Evolutionary conservation across 2,888 invertebrate genomes (phyloP).

Genomic region (Perdita meconis): DNA sequence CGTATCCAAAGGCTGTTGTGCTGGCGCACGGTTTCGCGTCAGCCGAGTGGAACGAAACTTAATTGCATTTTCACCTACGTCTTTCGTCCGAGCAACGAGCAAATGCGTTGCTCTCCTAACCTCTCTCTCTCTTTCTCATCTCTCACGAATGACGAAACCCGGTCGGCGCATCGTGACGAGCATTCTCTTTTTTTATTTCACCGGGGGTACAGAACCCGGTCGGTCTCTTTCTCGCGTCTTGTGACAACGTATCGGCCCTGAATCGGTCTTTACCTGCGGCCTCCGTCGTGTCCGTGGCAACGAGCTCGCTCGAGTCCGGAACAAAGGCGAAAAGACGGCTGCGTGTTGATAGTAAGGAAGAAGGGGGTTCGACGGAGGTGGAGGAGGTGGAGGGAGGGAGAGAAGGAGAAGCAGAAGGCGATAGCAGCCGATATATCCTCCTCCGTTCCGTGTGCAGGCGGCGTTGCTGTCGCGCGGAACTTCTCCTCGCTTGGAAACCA

Average conservation of each 20-base stretch:
- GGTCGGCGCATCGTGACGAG: constrained; percentile 32
- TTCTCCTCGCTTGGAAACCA: constrained; percentile 69
- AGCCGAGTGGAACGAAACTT: constrained; percentile 67
- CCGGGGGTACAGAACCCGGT: constrained; percentile 11
- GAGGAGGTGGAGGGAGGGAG: constrained; percentile 31
- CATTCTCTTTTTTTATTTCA: constrained; percentile 33
- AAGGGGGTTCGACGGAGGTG: constrained; percentile 34
- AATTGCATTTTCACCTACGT: constrained; percentile 71
- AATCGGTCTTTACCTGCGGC: constrained; percentile 66
- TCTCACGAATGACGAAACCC: constrained; percentile 58
- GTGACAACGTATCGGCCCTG: constrained; percentile 55
- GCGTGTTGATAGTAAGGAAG: constrained; percentile 52
- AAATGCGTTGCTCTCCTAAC: constrained; percentile 45
- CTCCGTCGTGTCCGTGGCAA: constrained; percentile 62
- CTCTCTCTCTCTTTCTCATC: constrained; percentile 41
- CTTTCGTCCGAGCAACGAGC: constrained; percentile 28
- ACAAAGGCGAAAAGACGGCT: constrained; percentile 67
- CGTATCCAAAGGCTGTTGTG: constrained; percentile 33
- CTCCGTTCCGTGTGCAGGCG: constrained; percentile 65
- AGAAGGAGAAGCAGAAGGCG: constrained; percentile 53
- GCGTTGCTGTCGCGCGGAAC: constrained; percentile 65
- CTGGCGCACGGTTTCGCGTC: constrained; percentile 63
- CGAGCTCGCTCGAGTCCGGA: constrained; percentile 65
- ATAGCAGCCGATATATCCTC: constrained; percentile 59
- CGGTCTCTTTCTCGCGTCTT: constrained; percentile 42